Percentiles rank a stretch among this genome's conserved stretches.
Conservation (phyloP, 2,888 invertebrate genomes). For the Rotaria macrura region DNA sequence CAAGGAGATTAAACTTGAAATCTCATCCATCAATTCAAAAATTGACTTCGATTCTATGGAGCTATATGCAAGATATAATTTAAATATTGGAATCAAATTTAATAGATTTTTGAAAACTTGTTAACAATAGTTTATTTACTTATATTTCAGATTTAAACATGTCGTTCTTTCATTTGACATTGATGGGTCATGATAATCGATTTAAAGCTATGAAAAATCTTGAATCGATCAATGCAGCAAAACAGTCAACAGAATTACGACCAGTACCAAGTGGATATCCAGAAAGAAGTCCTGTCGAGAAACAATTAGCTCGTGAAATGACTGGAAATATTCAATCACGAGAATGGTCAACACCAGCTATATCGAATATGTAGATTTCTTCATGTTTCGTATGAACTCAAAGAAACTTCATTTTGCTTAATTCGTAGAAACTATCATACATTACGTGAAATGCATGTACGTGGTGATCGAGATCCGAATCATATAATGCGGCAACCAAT, state of each 20-base stretch:
- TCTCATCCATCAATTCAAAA: too few species aligned
- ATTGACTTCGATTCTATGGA: too few species aligned
- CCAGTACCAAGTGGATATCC: not conserved
- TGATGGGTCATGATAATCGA: constrained; percentile 25
- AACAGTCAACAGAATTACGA: not conserved
- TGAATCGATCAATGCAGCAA: not conserved
- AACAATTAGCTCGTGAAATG: not conserved
- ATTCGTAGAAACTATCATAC: not conserved
- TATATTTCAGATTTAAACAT: constrained; percentile 17
- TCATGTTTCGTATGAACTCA: not conserved
- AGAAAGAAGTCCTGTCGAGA: not conserved
- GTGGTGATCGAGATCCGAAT: not conserved
- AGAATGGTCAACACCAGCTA: not conserved
- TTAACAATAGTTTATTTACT: too few species aligned
- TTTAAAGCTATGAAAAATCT: constrained; percentile 4
- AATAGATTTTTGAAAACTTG: too few species aligned
- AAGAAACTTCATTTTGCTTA: not conserved
- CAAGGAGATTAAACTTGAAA: too few species aligned
- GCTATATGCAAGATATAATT: too few species aligned
- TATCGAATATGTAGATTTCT: not conserved
- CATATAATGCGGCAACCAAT: constrained; percentile 9
- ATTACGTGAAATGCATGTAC: not conserved
- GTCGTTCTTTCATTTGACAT: constrained; percentile 32
- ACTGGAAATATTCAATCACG: not conserved
- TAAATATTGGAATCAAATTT: too few species aligned